Evolutionary conservation across 64 coral and sea anemone species (phyloP).

Genomic region (Hydrozoanthus tunicans): DNA sequence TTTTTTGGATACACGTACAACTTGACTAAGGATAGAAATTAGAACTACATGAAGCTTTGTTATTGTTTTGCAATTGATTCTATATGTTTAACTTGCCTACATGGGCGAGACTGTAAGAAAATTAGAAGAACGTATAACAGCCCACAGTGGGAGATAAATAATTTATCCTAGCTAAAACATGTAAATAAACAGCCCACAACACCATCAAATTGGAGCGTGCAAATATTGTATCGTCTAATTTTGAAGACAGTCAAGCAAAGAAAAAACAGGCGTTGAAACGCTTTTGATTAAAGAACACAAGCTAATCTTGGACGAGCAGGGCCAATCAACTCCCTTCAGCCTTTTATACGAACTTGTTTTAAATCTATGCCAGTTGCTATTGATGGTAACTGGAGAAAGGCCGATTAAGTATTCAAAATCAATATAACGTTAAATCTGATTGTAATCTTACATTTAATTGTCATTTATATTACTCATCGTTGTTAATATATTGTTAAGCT

Average conservation of each 20-base stretch:
- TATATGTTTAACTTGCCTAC: background rate
- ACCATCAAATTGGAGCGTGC: background rate
- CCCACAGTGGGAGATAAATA: slow-evolving; percentile 7
- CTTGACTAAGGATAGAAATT: too few species aligned
- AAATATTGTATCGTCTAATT: slow-evolving; percentile 43
- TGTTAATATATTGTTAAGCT: too few species aligned
- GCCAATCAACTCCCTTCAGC: background rate
- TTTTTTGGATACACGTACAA: too few species aligned
- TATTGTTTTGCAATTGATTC: too few species aligned
- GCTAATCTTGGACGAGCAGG: slow-evolving; percentile 8
- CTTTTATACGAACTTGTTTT: too few species aligned
- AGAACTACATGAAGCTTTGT: too few species aligned
- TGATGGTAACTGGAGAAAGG: too few species aligned
- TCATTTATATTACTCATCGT: too few species aligned
- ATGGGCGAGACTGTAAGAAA: background rate
- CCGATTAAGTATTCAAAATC: too few species aligned
- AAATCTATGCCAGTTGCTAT: too few species aligned
- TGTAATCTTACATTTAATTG: too few species aligned
- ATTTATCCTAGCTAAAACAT: slow-evolving; percentile 7
- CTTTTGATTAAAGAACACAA: slow-evolving; percentile 29
- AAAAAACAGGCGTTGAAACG: slow-evolving; percentile 23
- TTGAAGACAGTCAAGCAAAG: slow-evolving; percentile 13
- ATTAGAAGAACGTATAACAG: background rate
- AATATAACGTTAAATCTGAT: too few species aligned
- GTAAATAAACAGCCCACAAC: background rate